Conservation (phyloP, 2,113 vertebrate species). For the Canis aureus region DNA sequence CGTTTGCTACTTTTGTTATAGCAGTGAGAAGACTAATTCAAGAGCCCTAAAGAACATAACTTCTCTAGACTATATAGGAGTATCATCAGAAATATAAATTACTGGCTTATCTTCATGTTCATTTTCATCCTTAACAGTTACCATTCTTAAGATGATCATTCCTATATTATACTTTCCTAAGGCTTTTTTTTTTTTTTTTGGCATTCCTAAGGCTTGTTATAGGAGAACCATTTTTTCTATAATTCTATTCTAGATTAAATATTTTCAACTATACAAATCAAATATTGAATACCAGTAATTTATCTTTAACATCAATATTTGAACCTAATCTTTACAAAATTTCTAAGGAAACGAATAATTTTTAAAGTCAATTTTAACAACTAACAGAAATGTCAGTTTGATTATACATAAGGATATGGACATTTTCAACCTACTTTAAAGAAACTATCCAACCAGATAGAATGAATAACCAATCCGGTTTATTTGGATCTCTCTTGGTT, state of each 20-base stretch:
- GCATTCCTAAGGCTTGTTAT: no score
- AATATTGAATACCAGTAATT: not conserved
- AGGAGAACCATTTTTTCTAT: not conserved
- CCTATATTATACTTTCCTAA: conserved; percentile 19
- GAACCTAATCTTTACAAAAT: not conserved
- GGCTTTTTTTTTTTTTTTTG: not conserved
- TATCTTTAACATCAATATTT: conserved; percentile 23
- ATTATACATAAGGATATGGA: not conserved
- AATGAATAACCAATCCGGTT: not conserved
- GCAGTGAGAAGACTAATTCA: not conserved
- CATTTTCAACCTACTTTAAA: conserved; percentile 32
- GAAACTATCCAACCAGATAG: not conserved
- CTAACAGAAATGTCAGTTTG: not conserved
- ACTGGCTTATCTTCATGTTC: not conserved
- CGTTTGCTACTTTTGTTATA: not conserved
- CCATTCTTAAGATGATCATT: not conserved
- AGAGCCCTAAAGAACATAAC: not conserved
- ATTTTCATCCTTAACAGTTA: not conserved
- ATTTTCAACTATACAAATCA: conserved; percentile 35
- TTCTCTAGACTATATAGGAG: not conserved
- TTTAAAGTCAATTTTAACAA: conserved; percentile 43
- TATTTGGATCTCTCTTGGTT: not conserved
- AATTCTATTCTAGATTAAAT: not conserved
- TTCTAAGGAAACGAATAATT: not conserved
- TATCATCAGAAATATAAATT: not conserved